These are phyloP conservation scores for Acromyrmex echinatior DNA, from an alignment of 1,140 invertebrate species.

Conservation along the genomic window DNA sequence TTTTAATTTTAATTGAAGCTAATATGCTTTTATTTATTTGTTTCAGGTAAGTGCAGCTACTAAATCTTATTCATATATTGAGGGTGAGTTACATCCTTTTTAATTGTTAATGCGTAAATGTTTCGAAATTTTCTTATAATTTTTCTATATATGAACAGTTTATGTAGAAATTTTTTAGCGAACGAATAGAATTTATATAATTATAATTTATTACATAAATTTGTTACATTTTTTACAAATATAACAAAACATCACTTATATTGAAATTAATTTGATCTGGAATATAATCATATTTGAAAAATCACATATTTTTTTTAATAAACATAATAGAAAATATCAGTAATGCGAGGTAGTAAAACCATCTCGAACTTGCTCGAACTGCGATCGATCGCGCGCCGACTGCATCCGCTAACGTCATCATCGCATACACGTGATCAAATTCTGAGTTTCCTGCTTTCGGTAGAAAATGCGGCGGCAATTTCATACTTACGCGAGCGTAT, in stretches of 20 bases:
- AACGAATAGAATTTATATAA: background rate
- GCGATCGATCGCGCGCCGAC: conserved; percentile 71
- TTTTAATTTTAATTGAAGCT: conserved; percentile 14
- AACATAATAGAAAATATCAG: conserved; percentile 53
- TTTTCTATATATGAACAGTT: background rate
- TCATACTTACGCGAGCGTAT: conserved; percentile 46
- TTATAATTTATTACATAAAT: background rate
- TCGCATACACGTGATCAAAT: conserved; percentile 67
- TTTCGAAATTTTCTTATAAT: conserved; percentile 8
- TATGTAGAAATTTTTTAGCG: background rate
- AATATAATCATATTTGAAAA: background rate
- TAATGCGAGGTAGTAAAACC: background rate
- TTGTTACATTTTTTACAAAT: background rate
- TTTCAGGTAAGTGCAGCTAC: conserved; percentile 57
- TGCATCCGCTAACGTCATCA: conserved; percentile 74
- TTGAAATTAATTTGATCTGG: background rate
- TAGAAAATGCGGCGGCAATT: conserved; percentile 47
- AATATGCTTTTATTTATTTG: conserved; percentile 31
- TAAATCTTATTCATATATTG: conserved; percentile 26
- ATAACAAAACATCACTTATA: background rate
- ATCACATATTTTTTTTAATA: conserved; percentile 28
- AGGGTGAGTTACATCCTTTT: conserved; percentile 50
- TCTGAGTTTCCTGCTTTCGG: conserved; percentile 42
- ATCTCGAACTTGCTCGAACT: conserved; percentile 63
- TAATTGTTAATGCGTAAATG: background rate